phyloP scores from a whole-genome alignment of 2,797 vertebrate species.

The Pristis pectinata region DNA sequence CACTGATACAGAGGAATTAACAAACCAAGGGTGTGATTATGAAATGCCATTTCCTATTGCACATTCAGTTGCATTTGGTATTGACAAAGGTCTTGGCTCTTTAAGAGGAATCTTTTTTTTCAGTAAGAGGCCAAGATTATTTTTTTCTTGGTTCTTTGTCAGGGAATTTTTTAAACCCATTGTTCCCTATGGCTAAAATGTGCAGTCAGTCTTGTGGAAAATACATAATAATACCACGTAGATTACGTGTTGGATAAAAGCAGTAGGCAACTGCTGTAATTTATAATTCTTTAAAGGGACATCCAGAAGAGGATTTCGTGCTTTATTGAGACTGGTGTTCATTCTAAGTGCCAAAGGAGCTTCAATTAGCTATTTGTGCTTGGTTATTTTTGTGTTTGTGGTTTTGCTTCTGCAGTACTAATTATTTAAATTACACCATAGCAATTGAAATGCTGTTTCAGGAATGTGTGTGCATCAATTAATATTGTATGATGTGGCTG shows the following conservation, averaged over 20 bases:
- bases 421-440: neutral
- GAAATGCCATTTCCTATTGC: no score
- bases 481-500: neutral
- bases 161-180: neutral
- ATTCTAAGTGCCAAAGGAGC: neutral
- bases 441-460: neutral
- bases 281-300: neutral
- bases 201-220: neutral
- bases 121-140: neutral
- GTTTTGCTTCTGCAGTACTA: neutral
- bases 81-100: neutral
- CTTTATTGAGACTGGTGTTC: neutral
- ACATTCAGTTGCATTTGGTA: neutral
- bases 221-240: no score
- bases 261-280: neutral
- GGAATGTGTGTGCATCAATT: neutral
- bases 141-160: neutral
- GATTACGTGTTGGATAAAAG: neutral
- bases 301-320: neutral
- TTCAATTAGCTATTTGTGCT: neutral
- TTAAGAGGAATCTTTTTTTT: no score
- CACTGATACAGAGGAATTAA: neutral
- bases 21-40: neutral
- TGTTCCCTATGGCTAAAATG: slow-evolving; percentile 11
- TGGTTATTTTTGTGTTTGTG: neutral